Evolutionary conservation across 1,140 invertebrate genomes (phyloP).

Genomic region (Sminthurinus signatus): DNA sequence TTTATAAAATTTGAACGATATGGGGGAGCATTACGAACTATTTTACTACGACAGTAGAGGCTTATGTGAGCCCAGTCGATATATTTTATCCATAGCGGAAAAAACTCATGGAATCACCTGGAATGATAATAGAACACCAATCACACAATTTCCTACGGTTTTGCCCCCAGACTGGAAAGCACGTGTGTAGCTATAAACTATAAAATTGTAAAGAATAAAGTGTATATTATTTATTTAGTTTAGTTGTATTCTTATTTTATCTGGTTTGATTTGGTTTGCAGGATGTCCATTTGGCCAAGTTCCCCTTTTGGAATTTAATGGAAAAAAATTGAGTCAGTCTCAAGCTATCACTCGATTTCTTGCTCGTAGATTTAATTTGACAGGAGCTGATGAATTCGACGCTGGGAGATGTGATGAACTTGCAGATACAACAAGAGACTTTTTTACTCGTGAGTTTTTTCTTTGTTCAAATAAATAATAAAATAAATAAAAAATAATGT

Average conservation of each 20-base stretch:
- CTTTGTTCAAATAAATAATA: too few relatives aligned
- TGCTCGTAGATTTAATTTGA: slow-evolving; percentile 55
- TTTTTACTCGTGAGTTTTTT: not conserved
- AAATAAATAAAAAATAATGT: too few relatives aligned
- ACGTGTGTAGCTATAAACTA: not conserved
- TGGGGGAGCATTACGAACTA: not conserved
- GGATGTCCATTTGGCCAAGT: not conserved
- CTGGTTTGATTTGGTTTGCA: too few relatives aligned
- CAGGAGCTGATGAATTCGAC: slow-evolving; percentile 57
- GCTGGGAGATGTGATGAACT: slow-evolving; percentile 55
- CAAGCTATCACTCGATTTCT: slow-evolving; percentile 59
- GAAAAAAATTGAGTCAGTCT: slow-evolving; percentile 52
- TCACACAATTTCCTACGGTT: not conserved
- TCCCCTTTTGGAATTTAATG: slow-evolving; percentile 8
- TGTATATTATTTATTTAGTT: not conserved
- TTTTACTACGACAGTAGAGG: not conserved
- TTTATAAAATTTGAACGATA: too few relatives aligned
- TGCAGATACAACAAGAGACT: slow-evolving; percentile 53
- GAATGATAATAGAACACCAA: slow-evolving; percentile 51
- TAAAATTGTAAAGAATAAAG: not conserved
- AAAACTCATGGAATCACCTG: slow-evolving; percentile 53
- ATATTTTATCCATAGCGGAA: slow-evolving; percentile 53
- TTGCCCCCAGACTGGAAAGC: not conserved
- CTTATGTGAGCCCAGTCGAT: slow-evolving; percentile 48
- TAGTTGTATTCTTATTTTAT: not conserved